Evolutionary conservation across 1,140 invertebrate genomes (phyloP), one percentile per base, ranked within the genome.

Genomic region (Drosophila repleta): DNA sequence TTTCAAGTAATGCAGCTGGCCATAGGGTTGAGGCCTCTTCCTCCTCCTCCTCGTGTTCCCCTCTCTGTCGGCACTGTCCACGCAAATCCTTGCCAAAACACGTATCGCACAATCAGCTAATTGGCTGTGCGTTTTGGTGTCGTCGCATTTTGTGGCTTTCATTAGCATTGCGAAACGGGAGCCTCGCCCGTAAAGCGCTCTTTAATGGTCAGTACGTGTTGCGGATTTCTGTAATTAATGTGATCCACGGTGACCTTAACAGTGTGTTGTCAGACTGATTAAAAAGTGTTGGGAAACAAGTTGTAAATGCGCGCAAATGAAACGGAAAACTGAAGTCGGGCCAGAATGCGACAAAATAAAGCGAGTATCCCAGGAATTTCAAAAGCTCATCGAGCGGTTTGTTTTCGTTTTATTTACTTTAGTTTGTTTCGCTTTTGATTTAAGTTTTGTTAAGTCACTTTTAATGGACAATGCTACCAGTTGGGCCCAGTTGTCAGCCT

Each of bases 221-320:
- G 64, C 57, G 24, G 51, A 60, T 78, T 80, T 64, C 26, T 80
- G 81, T 85, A 85, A 85, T 85, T 85, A 85, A 85, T 85, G 82
- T 87, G 83, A 82, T 75, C 83, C 71, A 61, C 43, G 26, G 51
- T 87, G 83, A 85, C 82, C 82, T 85, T 85, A 85, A 85, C 82
- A 82, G 78, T 87, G 83, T 78, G 74, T 71, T 84, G 80, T 84
- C 69, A 60, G 74, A 55, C 82, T 85, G 82, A 85, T 85, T 85
- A 87, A 85, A 85, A 77, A 85, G 82, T 85, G 82, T 85, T 87
- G 74, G 75, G 61, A 76, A 85, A 85, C 82, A 85, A 82, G 83
- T 85, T 87, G 82, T 85, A 63, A 67, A 64, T 72, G 68, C 67
- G 37, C 43, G 46, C 70, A 62, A 77, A 68, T 71, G 76, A 79